Evolutionary conservation across 2,888 invertebrate species (phyloP).

Genomic region (Ischnus inquisitorius): DNA sequence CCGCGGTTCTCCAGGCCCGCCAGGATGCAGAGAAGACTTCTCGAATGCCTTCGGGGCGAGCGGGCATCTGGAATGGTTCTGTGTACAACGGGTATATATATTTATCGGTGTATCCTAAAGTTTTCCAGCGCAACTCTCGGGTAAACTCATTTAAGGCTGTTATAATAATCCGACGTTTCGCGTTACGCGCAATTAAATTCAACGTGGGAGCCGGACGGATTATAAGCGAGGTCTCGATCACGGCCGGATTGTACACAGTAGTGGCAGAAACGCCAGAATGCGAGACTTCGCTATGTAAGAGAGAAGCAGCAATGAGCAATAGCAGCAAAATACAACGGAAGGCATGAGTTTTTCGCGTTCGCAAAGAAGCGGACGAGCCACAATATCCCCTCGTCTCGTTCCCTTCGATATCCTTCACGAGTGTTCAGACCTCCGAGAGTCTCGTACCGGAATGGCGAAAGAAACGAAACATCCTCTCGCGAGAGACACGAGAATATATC

Average conservation of each 20-base stretch:
- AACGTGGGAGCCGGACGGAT: conserved; percentile 73
- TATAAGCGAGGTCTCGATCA: conserved; percentile 60
- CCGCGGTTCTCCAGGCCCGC: conserved; percentile 56
- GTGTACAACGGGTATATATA: conserved; percentile 31
- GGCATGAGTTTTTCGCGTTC: conserved; percentile 50
- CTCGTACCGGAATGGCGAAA: conserved; percentile 18
- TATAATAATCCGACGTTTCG: conserved; percentile 69
- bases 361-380: conserved; percentile 57
- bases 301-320: background rate
- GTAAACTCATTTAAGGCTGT: conserved; percentile 30
- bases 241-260: conserved; percentile 24
- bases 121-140: conserved; percentile 62
- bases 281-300: background rate
- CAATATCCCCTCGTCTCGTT: conserved; percentile 23
- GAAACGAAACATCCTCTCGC: conserved; percentile 9
- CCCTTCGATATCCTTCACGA: conserved; percentile 12
- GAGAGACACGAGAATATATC: conserved; percentile 1
- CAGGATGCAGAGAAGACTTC: conserved; percentile 39
- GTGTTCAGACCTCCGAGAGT: conserved; percentile 40
- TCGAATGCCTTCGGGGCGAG: conserved; percentile 41
- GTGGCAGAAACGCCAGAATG: background rate
- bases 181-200: conserved; percentile 76
- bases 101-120: conserved; percentile 40
- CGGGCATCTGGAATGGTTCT: conserved; percentile 40
- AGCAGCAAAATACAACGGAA: conserved; percentile 26